Conservation (phyloP, 2,113 vertebrate species). For the Struthidea cinerea region DNA sequence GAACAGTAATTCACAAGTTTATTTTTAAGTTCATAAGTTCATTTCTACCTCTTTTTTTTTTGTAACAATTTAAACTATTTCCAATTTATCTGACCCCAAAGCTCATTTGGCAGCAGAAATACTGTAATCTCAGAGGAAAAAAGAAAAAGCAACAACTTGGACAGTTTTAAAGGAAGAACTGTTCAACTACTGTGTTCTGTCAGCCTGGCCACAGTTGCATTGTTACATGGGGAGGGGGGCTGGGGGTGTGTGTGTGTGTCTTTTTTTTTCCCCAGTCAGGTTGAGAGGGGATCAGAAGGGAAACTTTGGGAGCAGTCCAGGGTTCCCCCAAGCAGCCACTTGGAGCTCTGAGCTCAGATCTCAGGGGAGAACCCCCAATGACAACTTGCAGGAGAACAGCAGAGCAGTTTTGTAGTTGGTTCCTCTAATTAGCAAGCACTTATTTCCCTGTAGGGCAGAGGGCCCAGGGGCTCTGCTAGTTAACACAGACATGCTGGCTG, state of each 20-base stretch:
- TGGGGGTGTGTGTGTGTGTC: fast-evolving
- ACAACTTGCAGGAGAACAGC: not conserved
- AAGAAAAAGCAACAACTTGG: no score
- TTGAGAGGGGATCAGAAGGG: not conserved
- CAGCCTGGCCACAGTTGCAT: not conserved
- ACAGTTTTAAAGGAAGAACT: not conserved
- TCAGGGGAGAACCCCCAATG: not conserved
- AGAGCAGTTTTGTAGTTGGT: not conserved
- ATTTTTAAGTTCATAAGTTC: not conserved
- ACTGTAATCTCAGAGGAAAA: not conserved
- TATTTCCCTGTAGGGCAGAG: not conserved
- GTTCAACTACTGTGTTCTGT: not conserved
- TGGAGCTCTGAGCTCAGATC: not conserved
- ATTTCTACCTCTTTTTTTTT: not conserved
- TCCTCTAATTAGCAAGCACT: not conserved
- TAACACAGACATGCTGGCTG: not conserved
- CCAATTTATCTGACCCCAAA: not conserved
- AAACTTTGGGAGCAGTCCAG: not conserved
- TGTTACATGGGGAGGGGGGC: not conserved
- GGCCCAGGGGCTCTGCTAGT: not conserved
- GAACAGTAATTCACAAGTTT: not conserved
- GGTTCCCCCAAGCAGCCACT: not conserved
- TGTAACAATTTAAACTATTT: not conserved
- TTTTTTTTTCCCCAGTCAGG: not conserved
- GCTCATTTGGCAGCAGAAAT: not conserved